phyloP scores from a whole-genome alignment of 2,797 vertebrate species.

The Pseudochirops cupreus region DNA sequence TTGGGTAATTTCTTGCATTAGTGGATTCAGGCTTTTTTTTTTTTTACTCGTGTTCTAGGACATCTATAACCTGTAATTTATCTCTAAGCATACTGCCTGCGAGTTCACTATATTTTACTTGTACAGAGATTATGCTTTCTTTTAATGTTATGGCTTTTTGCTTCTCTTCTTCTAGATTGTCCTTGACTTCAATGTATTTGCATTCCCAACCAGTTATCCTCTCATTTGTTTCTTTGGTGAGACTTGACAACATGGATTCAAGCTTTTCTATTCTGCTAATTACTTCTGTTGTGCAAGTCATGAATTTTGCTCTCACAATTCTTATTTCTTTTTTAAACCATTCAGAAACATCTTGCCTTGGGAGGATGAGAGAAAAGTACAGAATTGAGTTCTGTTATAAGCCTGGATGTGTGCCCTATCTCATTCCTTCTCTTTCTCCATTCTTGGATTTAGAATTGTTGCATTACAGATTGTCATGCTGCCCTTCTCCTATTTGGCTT shows the following conservation, averaged over 20 bases:
- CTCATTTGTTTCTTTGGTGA: neutral
- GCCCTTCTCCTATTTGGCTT: neutral
- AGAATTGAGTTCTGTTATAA: neutral
- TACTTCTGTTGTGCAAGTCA: neutral
- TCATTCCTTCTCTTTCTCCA: neutral
- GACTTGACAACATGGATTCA: neutral
- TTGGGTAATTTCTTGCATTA: neutral
- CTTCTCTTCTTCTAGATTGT: neutral
- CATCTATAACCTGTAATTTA: neutral
- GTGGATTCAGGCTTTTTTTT: neutral
- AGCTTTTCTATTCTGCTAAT: neutral
- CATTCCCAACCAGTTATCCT: neutral
- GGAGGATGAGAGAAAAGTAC: neutral
- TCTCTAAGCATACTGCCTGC: neutral
- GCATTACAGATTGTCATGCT: neutral
- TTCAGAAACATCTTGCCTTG: neutral
- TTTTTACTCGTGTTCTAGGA: neutral
- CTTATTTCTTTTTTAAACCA: neutral
- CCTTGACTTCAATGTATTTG: neutral
- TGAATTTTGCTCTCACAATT: neutral
- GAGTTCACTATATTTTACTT: neutral
- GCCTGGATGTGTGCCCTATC: neutral
- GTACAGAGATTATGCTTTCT: neutral
- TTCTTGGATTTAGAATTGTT: neutral
- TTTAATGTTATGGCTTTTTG: neutral